Conservation (phyloP, 2,797 vertebrate species). For the Champsocephalus esox region DNA sequence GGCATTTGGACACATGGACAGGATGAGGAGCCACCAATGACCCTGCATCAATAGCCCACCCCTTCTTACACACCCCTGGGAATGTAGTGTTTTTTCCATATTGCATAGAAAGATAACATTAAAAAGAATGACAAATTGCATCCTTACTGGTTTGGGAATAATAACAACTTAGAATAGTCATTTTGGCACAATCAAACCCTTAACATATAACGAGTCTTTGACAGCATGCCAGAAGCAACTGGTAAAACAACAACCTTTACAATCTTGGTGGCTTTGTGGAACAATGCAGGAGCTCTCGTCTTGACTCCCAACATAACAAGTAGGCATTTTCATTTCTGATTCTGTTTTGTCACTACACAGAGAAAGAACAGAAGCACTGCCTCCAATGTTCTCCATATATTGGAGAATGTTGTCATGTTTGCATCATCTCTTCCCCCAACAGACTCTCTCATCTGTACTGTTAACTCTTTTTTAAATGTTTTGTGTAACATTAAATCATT, state of each 20-base stretch:
- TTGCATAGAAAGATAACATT: conserved; percentile 6
- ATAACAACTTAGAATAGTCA: conserved; percentile 8
- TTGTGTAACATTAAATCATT: conserved; percentile 12
- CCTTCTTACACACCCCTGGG: background rate
- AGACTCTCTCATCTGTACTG: background rate
- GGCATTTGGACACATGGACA: conserved; percentile 10
- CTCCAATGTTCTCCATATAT: background rate
- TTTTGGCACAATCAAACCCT: conserved; percentile 20
- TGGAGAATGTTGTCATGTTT: conserved; percentile 1
- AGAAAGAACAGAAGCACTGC: conserved; percentile 2
- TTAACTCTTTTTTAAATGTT: conserved; percentile 1
- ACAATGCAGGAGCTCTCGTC: conserved; percentile 9
- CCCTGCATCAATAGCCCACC: conserved; percentile 8
- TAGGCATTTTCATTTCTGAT: conserved; percentile 13
- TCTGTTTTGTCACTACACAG: conserved; percentile 10
- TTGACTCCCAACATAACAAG: conserved; percentile 27
- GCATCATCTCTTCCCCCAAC: conserved; percentile 1
- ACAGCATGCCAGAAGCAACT: conserved; percentile 20
- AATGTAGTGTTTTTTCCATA: background rate
- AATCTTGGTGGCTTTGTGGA: conserved; percentile 16
- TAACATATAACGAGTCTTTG: background rate
- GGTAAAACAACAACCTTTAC: conserved; percentile 10
- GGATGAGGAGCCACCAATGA: conserved; percentile 9
- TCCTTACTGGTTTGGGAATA: background rate
- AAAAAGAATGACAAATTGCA: background rate